Evolutionary conservation across 2,797 vertebrate genomes (phyloP).

Genomic region (Rhincodon typus): DNA sequence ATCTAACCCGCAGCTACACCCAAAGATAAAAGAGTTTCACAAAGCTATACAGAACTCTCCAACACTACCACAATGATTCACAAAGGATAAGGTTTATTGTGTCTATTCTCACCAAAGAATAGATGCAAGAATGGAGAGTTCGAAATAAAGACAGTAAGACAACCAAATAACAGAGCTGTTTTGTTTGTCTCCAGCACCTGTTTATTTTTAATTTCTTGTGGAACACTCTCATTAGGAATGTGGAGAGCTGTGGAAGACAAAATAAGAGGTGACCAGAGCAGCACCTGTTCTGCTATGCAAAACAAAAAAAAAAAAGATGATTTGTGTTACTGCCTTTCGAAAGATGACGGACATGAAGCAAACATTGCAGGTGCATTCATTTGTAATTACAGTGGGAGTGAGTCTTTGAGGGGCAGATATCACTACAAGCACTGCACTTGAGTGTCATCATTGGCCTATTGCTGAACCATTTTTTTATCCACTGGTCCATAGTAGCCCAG

Average conservation of each 20-base stretch:
- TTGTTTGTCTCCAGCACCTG: too few relatives aligned
- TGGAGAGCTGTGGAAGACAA: neutral
- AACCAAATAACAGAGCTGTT: neutral
- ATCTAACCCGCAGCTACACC: neutral
- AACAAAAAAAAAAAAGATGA: neutral
- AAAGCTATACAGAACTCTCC: neutral
- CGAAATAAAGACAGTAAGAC: neutral
- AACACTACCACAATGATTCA: neutral
- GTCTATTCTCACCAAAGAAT: neutral
- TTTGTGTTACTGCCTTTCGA: neutral
- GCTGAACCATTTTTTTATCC: too few relatives aligned
- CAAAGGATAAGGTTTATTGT: neutral
- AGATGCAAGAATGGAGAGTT: neutral
- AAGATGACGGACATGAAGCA: too few relatives aligned
- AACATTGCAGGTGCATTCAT: too few relatives aligned
- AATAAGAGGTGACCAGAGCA: neutral
- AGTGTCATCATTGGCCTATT: too few relatives aligned
- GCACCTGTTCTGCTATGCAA: neutral
- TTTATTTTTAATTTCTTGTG: neutral
- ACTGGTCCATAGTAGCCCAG: too few relatives aligned
- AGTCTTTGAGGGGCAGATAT: too few relatives aligned
- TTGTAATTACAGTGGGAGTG: too few relatives aligned
- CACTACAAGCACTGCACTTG: too few relatives aligned
- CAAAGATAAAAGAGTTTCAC: neutral
- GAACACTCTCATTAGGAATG: neutral